phyloP scores from a whole-genome alignment of 2,797 vertebrate genomes.

The Oreortyx pictus region DNA sequence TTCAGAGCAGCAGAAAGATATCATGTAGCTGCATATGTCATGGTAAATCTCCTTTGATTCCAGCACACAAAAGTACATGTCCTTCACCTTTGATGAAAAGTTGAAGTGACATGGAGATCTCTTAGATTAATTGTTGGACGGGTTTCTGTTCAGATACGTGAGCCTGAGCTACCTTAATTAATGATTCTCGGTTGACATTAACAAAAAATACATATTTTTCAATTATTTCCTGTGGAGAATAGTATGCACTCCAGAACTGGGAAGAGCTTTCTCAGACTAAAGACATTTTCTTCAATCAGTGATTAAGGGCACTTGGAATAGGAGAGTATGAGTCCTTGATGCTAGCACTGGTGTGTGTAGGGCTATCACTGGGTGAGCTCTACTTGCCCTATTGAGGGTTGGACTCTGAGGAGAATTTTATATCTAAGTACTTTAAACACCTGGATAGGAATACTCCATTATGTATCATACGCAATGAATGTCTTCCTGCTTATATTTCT shows the following conservation, averaged over 20 bases:
- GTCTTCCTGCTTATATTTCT: neutral
- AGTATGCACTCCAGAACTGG: neutral
- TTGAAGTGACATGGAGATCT: neutral
- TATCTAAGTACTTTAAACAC: neutral
- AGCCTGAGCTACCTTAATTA: rapidly evolving
- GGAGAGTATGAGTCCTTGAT: neutral
- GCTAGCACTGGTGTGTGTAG: rapidly evolving
- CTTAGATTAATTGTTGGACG: neutral
- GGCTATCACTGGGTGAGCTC: neutral
- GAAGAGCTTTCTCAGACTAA: neutral
- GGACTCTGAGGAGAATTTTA: neutral
- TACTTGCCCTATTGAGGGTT: neutral
- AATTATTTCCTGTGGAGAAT: neutral
- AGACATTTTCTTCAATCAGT: neutral
- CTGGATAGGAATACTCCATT: neutral
- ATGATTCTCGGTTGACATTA: neutral
- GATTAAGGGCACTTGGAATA: neutral
- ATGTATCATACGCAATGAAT: neutral
- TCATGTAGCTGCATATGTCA: neutral
- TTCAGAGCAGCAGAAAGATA: neutral
- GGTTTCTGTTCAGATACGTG: neutral
- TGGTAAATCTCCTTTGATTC: neutral
- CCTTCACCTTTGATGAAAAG: neutral
- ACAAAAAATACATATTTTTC: rapidly evolving
- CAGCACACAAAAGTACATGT: neutral